Percentiles rank a stretch among this genome's conserved stretches.
Conservation (phyloP, 2,888 invertebrate species). For the Lucinisca nassula region DNA sequence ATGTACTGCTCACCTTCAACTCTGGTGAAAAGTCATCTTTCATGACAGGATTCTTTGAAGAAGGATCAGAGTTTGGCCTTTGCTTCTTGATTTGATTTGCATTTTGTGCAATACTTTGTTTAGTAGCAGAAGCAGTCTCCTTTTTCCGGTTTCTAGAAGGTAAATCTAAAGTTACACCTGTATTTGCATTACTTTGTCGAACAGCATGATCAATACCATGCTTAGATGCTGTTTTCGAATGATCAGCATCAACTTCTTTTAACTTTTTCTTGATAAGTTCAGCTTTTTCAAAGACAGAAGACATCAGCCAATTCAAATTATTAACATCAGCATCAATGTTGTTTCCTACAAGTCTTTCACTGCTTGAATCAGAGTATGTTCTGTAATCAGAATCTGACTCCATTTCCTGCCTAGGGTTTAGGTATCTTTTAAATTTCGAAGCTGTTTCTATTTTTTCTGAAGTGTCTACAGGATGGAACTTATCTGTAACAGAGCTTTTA, state of each 20-base stretch:
- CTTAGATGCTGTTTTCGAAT: too few species aligned
- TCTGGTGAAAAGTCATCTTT: too few species aligned
- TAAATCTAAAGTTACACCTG: too few species aligned
- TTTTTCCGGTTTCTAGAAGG: too few species aligned
- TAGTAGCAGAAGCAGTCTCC: too few species aligned
- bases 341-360: constrained; percentile 40
- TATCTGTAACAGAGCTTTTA: neutral
- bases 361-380: constrained; percentile 66
- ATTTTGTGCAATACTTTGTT: too few species aligned
- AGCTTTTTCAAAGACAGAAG: constrained; percentile 49
- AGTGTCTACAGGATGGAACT: neutral
- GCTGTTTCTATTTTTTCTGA: neutral
- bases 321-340: constrained; percentile 16
- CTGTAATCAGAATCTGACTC: constrained; percentile 67
- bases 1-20: too few species aligned
- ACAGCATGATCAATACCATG: too few species aligned
- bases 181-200: too few species aligned
- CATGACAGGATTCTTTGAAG: too few species aligned
- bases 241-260: neutral
- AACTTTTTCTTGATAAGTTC: constrained; percentile 53
- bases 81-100: too few species aligned
- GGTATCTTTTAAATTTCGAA: neutral
- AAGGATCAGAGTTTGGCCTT: too few species aligned
- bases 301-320: constrained; percentile 42
- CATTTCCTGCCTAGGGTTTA: neutral